phyloP scores from a whole-genome alignment of 2,797 vertebrate species.

The Pristis pectinata region DNA sequence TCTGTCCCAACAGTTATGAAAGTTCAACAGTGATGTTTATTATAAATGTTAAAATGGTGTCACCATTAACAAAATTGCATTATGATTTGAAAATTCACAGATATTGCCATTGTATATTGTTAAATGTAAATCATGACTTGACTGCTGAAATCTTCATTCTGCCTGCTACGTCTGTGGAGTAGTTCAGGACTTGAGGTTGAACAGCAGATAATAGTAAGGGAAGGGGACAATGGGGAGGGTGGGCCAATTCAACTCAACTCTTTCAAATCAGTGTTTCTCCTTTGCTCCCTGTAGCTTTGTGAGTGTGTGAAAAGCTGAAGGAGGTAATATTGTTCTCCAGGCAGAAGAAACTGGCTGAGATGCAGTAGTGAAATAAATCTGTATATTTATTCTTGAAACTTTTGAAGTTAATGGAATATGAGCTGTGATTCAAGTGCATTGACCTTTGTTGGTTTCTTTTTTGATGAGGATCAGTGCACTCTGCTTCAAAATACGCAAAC shows the following conservation, averaged over 20 bases:
- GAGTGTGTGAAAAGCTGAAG: too few relatives aligned
- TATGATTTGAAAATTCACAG: not conserved
- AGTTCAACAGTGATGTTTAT: too few relatives aligned
- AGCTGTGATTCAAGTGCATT: not conserved
- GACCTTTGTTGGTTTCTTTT: not conserved
- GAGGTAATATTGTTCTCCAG: too few relatives aligned
- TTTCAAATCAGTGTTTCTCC: too few relatives aligned
- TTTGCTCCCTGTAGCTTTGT: too few relatives aligned
- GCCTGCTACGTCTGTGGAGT: not conserved
- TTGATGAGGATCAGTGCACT: too few relatives aligned
- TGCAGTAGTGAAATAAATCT: not conserved
- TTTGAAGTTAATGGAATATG: not conserved
- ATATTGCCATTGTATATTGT: not conserved
- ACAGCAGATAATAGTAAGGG: not conserved
- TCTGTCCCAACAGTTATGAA: not conserved
- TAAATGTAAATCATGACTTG: not conserved
- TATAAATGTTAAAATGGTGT: not conserved
- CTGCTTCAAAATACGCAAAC: not conserved
- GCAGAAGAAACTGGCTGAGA: not conserved
- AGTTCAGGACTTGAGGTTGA: not conserved
- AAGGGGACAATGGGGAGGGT: too few relatives aligned
- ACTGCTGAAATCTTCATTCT: not conserved
- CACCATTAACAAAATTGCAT: not conserved
- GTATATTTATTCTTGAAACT: not conserved
- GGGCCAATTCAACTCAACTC: too few relatives aligned